Evolutionary conservation across 1,140 invertebrate species (phyloP), one percentile per base, ranked within the genome.

Genomic region (Eciton burchellii): DNA sequence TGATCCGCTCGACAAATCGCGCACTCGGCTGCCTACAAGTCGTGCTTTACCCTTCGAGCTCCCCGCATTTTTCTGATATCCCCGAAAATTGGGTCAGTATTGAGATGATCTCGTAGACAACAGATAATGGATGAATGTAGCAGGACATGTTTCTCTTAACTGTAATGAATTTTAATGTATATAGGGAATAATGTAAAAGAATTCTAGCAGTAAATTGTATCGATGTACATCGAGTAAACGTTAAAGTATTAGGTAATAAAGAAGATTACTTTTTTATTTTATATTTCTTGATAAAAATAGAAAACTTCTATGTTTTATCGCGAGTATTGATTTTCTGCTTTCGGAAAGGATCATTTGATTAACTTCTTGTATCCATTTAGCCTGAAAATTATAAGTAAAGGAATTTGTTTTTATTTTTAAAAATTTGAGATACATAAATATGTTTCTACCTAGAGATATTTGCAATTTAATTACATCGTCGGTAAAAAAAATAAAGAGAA

Each of bases 1-100:
- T 73, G 54, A 85, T 56, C 83, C 81, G 62, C 12, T 52, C 29
- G 70, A 60, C 73, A 47, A 52, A 26, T 26, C 24, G 21, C 14
- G 19, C 65, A 59, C 66, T 71, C 60, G 47, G 43, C 35, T 19
- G 41, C 73, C 49, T 62, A 62, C 29, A 82, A 82, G n/a, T 72
- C 66, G 49, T 29, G 26, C n/a, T 59, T 45, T 47, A 14, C n/a
- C 26, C 29, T 49, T 26, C 14, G 35, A n/a, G 24, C 0, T 5
- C 8, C 0, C 5, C 43, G 9, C 14, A 9, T 60, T 62, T 14
- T 14, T 16, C 9, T 24, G n/a, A 68, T 16, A 12, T 5, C 5
- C n/a, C 14, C 1, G 14, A 43, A 19, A 77, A 77, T 68, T 6
- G 24, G 41, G 14, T 19, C 21, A 35, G 6, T 21, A 14, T 6